phyloP scores from a whole-genome alignment of 1,140 invertebrate genomes.

The Lepidurus couesii region DNA sequence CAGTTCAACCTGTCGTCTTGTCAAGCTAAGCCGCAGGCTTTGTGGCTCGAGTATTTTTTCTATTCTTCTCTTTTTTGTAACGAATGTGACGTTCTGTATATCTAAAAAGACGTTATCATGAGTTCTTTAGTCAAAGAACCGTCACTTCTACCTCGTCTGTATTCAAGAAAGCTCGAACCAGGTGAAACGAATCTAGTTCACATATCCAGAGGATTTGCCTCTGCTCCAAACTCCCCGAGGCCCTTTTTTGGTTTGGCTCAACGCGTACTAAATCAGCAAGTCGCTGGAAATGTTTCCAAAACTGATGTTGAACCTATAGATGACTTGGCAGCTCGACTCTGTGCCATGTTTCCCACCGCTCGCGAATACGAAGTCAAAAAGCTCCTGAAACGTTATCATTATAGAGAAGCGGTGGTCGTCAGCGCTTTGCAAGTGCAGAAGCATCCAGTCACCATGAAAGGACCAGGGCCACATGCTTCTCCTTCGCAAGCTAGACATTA shows the following conservation, averaged over 20 bases:
- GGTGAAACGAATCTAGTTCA: background rate
- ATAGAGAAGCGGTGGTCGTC: conserved; percentile 84
- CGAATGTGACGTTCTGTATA: too few species aligned
- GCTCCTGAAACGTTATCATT: conserved; percentile 74
- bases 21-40: too few species aligned
- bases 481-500: background rate
- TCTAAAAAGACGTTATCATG: too few species aligned
- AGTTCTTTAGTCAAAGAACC: too few species aligned
- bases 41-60: too few species aligned
- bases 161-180: background rate
- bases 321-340: conserved; percentile 49
- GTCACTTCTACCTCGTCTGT: background rate
- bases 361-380: conserved; percentile 79
- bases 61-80: too few species aligned
- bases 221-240: conserved; percentile 32
- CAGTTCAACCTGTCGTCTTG: too few species aligned
- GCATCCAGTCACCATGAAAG: conserved; percentile 78
- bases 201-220: conserved; percentile 26
- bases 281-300: background rate
- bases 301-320: background rate
- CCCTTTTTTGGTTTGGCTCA: conserved; percentile 25
- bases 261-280: background rate
- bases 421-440: conserved; percentile 88
- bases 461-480: conserved; percentile 59
- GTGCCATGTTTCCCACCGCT: conserved; percentile 85